Conservation (phyloP, 2,888 invertebrate species). For the Steinernema scapterisci region DNA sequence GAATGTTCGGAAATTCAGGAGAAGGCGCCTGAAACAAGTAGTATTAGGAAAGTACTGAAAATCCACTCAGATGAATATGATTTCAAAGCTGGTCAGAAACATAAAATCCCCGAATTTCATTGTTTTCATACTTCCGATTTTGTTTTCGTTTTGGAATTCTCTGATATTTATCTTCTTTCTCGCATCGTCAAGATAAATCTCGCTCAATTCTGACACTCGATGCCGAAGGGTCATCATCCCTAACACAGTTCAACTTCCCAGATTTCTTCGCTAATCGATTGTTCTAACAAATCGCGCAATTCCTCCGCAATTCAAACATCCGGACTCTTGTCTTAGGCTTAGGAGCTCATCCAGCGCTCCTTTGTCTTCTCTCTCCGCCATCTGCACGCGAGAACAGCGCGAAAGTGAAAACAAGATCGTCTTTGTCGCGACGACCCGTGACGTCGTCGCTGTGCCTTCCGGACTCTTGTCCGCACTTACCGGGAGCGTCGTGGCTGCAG, state of each 20-base stretch:
- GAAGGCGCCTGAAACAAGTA: slow-evolving; percentile 1
- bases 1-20: not conserved
- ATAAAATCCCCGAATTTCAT: too few relatives aligned
- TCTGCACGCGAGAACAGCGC: slow-evolving; percentile 4
- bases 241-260: not conserved
- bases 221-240: not conserved
- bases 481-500: not conserved
- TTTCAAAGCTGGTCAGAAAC: too few relatives aligned
- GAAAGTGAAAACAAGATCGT: slow-evolving; percentile 6
- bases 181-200: too few relatives aligned
- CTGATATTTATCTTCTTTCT: too few relatives aligned
- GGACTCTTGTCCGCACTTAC: slow-evolving; percentile 1
- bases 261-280: not conserved
- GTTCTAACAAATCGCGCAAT: not conserved
- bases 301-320: slow-evolving; percentile 16
- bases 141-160: too few relatives aligned
- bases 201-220: too few relatives aligned
- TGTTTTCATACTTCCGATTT: too few relatives aligned
- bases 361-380: slow-evolving; percentile 12
- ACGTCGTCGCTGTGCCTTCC: slow-evolving; percentile 4
- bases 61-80: too few relatives aligned
- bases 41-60: not conserved
- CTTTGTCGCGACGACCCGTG: slow-evolving; percentile 2
- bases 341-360: not conserved
- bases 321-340: not conserved